Conservation (phyloP, 2,113 vertebrate genomes). For the Otus sunia region DNA sequence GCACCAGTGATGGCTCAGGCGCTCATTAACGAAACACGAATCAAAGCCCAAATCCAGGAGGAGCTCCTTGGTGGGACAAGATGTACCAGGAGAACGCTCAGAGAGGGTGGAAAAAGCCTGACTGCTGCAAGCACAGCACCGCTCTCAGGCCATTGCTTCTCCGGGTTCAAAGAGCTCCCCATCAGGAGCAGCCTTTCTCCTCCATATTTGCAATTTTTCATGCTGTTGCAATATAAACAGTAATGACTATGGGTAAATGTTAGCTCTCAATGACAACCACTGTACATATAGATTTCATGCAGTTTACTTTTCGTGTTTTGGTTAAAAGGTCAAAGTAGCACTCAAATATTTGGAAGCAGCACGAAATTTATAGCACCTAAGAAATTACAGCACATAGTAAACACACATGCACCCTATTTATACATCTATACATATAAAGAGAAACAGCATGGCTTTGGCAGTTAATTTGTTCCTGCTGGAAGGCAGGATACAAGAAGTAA, state of each 20-base stretch:
- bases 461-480: not conserved
- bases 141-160: fast-evolving
- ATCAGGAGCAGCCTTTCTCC: not conserved
- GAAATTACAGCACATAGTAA: not conserved
- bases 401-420: not conserved
- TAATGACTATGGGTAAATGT: not conserved
- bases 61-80: not conserved
- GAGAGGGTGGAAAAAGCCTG: not conserved
- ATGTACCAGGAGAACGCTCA: fast-evolving
- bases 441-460: not conserved
- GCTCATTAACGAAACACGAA: fast-evolving
- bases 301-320: conserved; percentile 50
- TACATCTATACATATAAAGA: not conserved
- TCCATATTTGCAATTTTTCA: not conserved
- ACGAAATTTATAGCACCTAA: not conserved
- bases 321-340: conserved; percentile 48
- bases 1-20: not conserved
- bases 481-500: not conserved
- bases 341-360: conserved; percentile 54
- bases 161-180: fast-evolving
- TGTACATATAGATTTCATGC: conserved; percentile 4
- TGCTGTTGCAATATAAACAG: conserved; percentile 30
- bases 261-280: not conserved
- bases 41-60: not conserved
- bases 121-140: not conserved